Evolutionary conservation across 2,888 invertebrate genomes (phyloP), one percentile per base, ranked within the genome.

Genomic region (Ephialtes manifestator): DNA sequence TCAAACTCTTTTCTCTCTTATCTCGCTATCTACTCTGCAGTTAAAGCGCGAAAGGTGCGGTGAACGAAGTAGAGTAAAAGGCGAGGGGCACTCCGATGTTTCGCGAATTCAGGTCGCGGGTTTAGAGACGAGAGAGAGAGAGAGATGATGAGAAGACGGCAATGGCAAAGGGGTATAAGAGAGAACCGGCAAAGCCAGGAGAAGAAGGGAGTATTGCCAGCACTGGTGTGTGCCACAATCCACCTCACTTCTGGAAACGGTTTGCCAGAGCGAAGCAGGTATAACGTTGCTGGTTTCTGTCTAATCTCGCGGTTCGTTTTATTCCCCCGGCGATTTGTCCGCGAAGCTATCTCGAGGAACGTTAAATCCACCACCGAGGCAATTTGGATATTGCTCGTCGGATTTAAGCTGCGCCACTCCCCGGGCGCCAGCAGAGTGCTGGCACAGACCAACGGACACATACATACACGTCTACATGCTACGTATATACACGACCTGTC

Each of bases 381-480:
- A 92, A 92, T 92, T 92, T 91, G 91, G 90, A 91, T 92, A 92
- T 92, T 92, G 91, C 91, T 87, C 89, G 89, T 87, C 87, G 87
- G 86, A 90, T 88, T 87, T 89, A 87, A 89, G 87, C 88, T 74
- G 68, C 51, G 74, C 58, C 77, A 53, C 60, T 74, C 74, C 70
- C 63, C 63, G 60, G 77, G 60, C 72, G 68, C 63, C 60, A 68
- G 60, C 58, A 15, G 35, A 46, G 51, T 58, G 58, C 74, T 78
- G 81, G 81, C 81, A 77, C 72, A 53, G 67, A 70, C 39, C 63
- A 24, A 63, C 43, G 24, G 58, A 72, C 67, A 65, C 43, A 43
- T 43, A 43, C 35, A 24, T 58, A 15, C 11, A 35, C n/a, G 31
- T 2, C 1, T 11, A 31, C 18, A 53, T 10, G 15, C 20, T 20